Base-by-base conservation (phyloP, 2,113 vertebrate genomes). In the Picathartes gymnocephalus region DNA sequence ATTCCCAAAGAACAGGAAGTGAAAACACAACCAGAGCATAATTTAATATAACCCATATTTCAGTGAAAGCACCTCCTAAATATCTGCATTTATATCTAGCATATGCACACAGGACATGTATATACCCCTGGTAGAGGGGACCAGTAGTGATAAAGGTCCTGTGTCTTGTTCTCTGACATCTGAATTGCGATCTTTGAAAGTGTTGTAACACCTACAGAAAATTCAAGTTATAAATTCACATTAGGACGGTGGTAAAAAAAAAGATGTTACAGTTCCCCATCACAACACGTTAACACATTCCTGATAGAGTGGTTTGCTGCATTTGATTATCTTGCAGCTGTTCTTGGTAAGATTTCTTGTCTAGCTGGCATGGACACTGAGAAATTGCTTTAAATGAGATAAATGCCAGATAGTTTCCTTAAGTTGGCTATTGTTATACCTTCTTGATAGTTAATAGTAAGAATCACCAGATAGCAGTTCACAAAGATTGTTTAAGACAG, bases 261-360 rank as follows among this genome's bases (percentile, higher is more conserved):
- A 79, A 62, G 24, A 40, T 42, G 5, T 9, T 86, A 27, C 40
- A 12, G 22, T 21, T 86, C 35, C 31, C 35, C 22, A 74, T 74
- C 62, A 72, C 31, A 53, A 50, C 54, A 80, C 0, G 0, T 81
- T 72, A 89, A 71, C 51, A 42, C 71, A 81, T 74, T 92, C 21
- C 40, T 91, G 42, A 60, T 71, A 56, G 18, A n/a, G n/a, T n/a
- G 8, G 4, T 73, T 81, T 90, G n/a, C 57, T 89, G 85, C 54
- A 72, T 90, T 66, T 93, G 88, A 96, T 95, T 93, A 95, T 81
- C 44, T 50, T 88, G 60, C 83, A 86, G 54, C 80, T 94, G 86
- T 62, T 92, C 72, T 70, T 30, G 15, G 16, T 88, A 81, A 83
- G 15, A 24, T 80, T 92, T 94, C 83, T 68, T 68, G 37, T 53